Percentiles rank a stretch among this genome's conserved stretches.
These are phyloP conservation scores for Sciurus niger DNA, from an alignment of 2,113 vertebrate genomes.

Conservation along the genomic window DNA sequence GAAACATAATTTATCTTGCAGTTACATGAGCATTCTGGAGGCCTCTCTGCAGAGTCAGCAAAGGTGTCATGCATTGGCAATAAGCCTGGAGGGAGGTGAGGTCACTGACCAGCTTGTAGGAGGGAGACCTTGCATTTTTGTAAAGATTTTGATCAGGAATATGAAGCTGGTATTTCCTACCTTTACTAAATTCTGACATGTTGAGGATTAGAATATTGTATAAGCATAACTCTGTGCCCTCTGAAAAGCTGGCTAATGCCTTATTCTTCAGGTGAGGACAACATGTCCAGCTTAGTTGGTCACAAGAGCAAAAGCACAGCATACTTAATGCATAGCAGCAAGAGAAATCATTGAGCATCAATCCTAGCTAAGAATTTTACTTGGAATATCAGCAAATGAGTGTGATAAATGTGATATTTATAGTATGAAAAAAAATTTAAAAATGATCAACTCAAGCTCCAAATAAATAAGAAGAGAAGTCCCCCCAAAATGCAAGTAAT, in stretches of 20 bases:
- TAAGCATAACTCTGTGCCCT: slow-evolving; percentile 28
- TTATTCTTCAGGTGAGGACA: slow-evolving; percentile 34
- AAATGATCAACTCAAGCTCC: background rate
- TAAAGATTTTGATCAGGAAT: slow-evolving; percentile 70
- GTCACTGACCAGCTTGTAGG: slow-evolving; percentile 67
- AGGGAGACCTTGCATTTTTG: slow-evolving; percentile 71
- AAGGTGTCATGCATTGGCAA: slow-evolving; percentile 39
- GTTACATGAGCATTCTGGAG: slow-evolving; percentile 45
- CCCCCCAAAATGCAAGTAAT: background rate
- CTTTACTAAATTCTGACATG: slow-evolving; percentile 67
- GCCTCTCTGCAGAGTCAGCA: slow-evolving; percentile 76
- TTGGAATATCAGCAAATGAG: background rate
- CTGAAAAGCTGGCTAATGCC: slow-evolving; percentile 50
- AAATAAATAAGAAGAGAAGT: background rate
- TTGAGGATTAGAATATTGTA: slow-evolving; percentile 56
- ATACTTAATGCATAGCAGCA: background rate
- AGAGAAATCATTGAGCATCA: background rate
- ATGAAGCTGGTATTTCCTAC: slow-evolving; percentile 61
- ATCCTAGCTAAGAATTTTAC: background rate
- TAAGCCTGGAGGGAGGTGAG: slow-evolving; percentile 67
- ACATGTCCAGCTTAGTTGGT: background rate
- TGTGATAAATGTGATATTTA: background rate
- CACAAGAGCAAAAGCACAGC: slow-evolving; percentile 36
- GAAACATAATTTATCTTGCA: slow-evolving; percentile 77
- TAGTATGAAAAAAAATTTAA: background rate